Conservation (phyloP, 2,797 vertebrate species). For the Sebastolobus altivelis region DNA sequence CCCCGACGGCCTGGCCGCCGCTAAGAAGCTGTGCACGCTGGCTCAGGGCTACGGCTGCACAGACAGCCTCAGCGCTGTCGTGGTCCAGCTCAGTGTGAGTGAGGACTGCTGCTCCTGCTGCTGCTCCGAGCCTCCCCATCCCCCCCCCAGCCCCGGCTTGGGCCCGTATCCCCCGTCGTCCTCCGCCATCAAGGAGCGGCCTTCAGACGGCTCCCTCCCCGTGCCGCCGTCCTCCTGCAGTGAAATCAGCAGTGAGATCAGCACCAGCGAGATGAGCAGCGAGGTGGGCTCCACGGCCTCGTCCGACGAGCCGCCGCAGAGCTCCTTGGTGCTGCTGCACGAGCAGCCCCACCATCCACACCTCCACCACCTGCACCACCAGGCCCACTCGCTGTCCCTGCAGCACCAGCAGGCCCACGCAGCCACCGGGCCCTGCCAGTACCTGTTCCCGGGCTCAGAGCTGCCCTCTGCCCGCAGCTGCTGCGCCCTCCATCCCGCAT, state of each 20-base stretch:
- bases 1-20: constrained; percentile 92
- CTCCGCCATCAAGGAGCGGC: constrained; percentile 87
- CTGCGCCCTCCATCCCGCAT: constrained; percentile 91
- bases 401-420: constrained; percentile 76
- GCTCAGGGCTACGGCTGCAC: constrained; percentile 97
- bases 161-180: constrained; percentile 86
- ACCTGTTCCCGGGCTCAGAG: constrained; percentile 71
- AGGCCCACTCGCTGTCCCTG: constrained; percentile 69
- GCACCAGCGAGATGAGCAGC: constrained; percentile 98
- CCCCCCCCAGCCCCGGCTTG: constrained; percentile 91
- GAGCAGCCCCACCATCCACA: constrained; percentile 84
- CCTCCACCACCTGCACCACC: constrained; percentile 85
- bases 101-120: constrained; percentile 99
- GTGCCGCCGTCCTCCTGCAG: constrained; percentile 94
- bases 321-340: constrained; percentile 85
- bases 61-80: constrained; percentile 94
- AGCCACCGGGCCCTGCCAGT: constrained; percentile 71
- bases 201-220: constrained; percentile 85
- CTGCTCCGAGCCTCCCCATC: constrained; percentile 89
- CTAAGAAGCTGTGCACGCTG: constrained; percentile 97
- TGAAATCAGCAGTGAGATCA: constrained; percentile 98
- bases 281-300: constrained; percentile 98
- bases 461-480: constrained; percentile 83
- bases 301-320: constrained; percentile 90
- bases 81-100: constrained; percentile 95